These are phyloP conservation scores for Cheumatopsyche charites DNA, from an alignment of 1,140 invertebrate genomes.

Conservation along the genomic window DNA sequence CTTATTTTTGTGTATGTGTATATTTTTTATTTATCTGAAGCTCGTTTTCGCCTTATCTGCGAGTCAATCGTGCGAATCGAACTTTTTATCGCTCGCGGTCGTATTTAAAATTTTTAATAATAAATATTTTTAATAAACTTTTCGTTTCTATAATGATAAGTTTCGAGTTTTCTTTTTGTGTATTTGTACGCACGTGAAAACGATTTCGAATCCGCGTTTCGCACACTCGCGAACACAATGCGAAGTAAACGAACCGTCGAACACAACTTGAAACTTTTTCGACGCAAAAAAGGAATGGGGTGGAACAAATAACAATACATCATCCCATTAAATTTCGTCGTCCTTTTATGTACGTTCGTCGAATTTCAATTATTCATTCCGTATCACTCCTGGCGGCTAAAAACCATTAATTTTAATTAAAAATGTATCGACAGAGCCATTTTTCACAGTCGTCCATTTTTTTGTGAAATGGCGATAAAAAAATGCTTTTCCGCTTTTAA, in stretches of 20 bases:
- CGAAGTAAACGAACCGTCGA: conserved; percentile 3
- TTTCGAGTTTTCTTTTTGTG: not conserved
- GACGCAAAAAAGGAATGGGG: not conserved
- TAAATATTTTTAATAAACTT: too few relatives aligned
- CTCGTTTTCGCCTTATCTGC: conserved; percentile 28
- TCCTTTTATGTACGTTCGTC: too few relatives aligned
- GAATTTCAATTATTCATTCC: too few relatives aligned
- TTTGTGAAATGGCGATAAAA: not conserved
- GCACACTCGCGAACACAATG: too few relatives aligned
- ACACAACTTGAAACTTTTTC: conserved; percentile 20
- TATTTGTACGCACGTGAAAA: not conserved
- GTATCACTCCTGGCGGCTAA: too few relatives aligned
- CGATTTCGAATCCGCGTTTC: not conserved
- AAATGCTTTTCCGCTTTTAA: not conserved
- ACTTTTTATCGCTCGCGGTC: conserved; percentile 8
- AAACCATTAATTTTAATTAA: too few relatives aligned
- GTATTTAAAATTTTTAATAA: too few relatives aligned
- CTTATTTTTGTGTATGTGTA: not conserved
- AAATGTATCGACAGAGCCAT: too few relatives aligned
- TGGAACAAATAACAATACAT: conserved; percentile 1
- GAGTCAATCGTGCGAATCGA: conserved; percentile 25
- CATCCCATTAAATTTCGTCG: conserved; percentile 15
- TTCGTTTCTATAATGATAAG: not conserved
- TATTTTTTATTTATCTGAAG: conserved; percentile 31
- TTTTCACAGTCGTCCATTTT: conserved; percentile 2